These are phyloP conservation scores for Odocoileus virginianus DNA, from an alignment of 2,113 vertebrate species.

Conservation along the genomic window DNA sequence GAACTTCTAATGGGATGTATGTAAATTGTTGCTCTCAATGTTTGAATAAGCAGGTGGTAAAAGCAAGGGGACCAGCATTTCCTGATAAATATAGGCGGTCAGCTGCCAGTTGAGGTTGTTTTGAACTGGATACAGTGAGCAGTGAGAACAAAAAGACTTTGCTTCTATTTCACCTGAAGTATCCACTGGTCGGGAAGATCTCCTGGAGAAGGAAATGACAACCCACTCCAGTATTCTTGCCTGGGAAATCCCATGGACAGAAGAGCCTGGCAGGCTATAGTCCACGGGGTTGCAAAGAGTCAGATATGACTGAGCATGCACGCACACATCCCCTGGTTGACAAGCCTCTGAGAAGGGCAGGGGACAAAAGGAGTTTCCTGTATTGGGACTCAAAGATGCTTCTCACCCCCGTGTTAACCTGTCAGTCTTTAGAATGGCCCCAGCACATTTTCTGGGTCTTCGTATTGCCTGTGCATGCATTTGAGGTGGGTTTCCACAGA, in stretches of 20 bases:
- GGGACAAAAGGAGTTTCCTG: not conserved
- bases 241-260: not conserved
- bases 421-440: not conserved
- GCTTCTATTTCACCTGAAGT: not conserved
- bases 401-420: not conserved
- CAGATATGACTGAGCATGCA: not conserved
- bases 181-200: not conserved
- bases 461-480: not conserved
- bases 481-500: not conserved
- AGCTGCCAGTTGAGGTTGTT: not conserved
- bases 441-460: too few relatives aligned
- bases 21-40: constrained; percentile 71
- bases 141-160: not conserved
- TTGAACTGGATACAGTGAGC: constrained; percentile 12
- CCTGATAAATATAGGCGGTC: constrained; percentile 2
- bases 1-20: constrained; percentile 55
- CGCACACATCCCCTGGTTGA: not conserved
- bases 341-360: not conserved
- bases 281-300: not conserved
- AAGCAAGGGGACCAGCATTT: constrained; percentile 25
- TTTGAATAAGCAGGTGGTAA: constrained; percentile 72
- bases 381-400: not conserved
- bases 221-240: not conserved
- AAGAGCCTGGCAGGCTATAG: not conserved
- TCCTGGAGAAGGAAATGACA: not conserved